Percentiles rank a stretch among this genome's conserved stretches.
phyloP scores from a whole-genome alignment of 2,113 vertebrate species.

The Parotia lawesii region DNA sequence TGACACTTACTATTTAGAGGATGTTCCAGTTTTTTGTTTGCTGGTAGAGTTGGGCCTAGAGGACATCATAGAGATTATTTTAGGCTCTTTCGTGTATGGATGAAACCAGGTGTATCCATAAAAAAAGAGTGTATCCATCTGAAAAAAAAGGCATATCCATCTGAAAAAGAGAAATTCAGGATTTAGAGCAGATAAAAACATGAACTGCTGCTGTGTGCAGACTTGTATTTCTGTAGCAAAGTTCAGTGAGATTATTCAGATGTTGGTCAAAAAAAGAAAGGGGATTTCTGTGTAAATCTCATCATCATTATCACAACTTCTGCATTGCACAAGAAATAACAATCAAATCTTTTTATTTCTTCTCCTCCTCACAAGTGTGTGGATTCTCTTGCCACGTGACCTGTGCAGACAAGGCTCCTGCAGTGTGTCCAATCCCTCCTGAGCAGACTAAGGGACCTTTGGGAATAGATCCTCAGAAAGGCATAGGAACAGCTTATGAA shows the following conservation, averaged over 20 bases:
- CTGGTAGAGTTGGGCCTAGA: not conserved
- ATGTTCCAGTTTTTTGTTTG: not conserved
- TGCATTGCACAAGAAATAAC: not conserved
- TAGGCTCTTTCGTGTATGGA: not conserved
- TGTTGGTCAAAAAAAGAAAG: not conserved
- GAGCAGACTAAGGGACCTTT: conserved; percentile 95
- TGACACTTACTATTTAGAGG: not conserved
- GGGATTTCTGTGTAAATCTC: not conserved
- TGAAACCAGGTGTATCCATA: not conserved
- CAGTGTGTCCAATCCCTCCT: conserved; percentile 90
- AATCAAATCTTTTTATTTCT: not conserved
- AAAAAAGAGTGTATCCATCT: not conserved
- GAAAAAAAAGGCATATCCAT: not conserved
- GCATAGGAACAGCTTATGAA: conserved; percentile 95
- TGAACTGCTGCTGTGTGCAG: not conserved
- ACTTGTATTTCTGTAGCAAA: not conserved
- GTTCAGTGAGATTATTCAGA: not conserved
- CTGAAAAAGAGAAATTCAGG: not conserved
- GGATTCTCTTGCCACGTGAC: conserved; percentile 98
- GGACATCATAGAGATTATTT: not conserved
- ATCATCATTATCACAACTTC: not conserved
- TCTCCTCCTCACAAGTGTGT: conserved; percentile 77
- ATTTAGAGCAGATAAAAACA: not conserved
- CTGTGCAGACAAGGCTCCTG: conserved; percentile 96
- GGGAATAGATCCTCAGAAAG: conserved; percentile 94